These are phyloP conservation scores for Habroteleia sp. DNA, from an alignment of 2,888 invertebrate genomes.

Conservation along the genomic window DNA sequence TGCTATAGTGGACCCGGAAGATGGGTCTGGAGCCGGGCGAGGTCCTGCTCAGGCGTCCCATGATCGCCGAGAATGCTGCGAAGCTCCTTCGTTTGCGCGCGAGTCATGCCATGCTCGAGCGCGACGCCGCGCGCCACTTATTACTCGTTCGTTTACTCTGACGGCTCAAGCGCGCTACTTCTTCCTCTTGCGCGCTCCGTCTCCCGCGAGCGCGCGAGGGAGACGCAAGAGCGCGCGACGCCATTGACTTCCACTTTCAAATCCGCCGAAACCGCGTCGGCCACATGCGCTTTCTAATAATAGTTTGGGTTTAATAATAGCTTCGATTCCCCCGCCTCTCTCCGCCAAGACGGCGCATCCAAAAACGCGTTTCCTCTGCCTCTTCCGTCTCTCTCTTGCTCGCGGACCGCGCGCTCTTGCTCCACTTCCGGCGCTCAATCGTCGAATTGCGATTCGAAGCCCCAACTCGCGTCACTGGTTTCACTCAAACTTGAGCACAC, in stretches of 20 bases:
- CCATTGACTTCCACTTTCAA: conserved; percentile 55
- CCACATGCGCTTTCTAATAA: conserved; percentile 35
- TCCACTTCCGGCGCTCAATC: no score
- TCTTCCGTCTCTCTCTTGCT: no score
- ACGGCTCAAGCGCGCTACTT: conserved; percentile 55
- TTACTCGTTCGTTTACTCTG: conserved; percentile 55
- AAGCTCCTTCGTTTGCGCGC: conserved; percentile 78
- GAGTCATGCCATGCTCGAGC: conserved; percentile 76
- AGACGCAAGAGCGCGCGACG: conserved; percentile 42
- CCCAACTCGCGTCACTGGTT: no score
- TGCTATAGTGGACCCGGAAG: conserved; percentile 84
- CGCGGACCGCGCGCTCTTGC: no score
- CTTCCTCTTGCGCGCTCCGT: conserved; percentile 40
- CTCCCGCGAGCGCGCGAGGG: conserved; percentile 46
- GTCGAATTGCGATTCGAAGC: no score
- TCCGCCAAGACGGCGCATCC: no score
- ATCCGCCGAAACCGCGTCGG: conserved; percentile 8
- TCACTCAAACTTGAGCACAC: conserved; percentile 2
- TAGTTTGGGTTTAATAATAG: no score
- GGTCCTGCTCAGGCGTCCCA: conserved; percentile 83
- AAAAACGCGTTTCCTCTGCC: no score
- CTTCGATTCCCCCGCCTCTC: no score
- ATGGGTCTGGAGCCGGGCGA: conserved; percentile 80
- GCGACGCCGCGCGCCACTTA: conserved; percentile 36
- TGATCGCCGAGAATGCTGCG: conserved; percentile 80